A percentile compares a stretch with the other conserved stretches of the same genome.
Conservation (phyloP, 2,888 invertebrate species). For the Nomada flava region DNA sequence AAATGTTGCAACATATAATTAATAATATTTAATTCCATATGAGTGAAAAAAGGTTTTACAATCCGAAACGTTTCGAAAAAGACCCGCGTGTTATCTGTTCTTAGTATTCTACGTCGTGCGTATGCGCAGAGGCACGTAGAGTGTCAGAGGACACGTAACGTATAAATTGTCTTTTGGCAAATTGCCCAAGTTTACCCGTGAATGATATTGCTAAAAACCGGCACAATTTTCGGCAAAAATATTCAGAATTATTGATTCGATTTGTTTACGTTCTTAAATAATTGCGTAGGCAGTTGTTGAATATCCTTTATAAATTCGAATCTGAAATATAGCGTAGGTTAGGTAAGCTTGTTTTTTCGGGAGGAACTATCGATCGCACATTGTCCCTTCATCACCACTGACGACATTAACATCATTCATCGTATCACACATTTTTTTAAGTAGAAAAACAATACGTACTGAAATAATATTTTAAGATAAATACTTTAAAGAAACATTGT, state of each 20-base stretch:
- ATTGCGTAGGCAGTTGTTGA: background rate
- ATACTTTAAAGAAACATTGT: conserved; percentile 15
- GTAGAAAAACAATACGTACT: conserved; percentile 19
- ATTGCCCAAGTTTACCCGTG: conserved; percentile 14
- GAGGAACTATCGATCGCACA: conserved; percentile 73
- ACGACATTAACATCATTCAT: conserved; percentile 62
- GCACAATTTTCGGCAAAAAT: background rate
- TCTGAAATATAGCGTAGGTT: conserved; percentile 48
- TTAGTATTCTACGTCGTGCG: background rate
- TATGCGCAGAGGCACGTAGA: conserved; percentile 20
- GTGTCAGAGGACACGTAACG: background rate
- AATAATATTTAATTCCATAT: background rate
- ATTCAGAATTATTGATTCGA: background rate
- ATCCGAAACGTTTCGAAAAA: conserved; percentile 24
- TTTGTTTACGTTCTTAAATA: background rate
- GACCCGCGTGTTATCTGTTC: conserved; percentile 2
- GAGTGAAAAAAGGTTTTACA: background rate
- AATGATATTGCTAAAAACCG: background rate
- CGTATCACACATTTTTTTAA: conserved; percentile 44
- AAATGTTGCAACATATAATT: background rate
- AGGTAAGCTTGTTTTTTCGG: conserved; percentile 63
- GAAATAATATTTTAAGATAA: conserved; percentile 9
- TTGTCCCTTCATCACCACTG: conserved; percentile 57
- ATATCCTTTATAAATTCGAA: conserved; percentile 17
- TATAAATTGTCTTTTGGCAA: conserved; percentile 20